phyloP scores from a whole-genome alignment of 2,113 vertebrate species.

The Grus americana region DNA sequence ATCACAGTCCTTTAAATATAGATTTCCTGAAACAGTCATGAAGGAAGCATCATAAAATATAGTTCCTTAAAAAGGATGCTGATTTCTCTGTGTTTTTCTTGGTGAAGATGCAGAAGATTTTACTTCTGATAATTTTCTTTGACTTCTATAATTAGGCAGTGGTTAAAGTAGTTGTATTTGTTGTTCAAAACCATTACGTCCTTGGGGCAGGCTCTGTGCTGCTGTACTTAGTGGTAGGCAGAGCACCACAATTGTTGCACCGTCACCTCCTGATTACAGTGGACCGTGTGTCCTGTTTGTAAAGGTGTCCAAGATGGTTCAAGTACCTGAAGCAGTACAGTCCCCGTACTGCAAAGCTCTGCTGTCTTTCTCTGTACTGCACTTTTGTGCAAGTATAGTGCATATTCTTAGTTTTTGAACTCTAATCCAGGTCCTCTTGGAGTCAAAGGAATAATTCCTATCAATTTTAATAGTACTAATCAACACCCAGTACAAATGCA shows the following conservation, averaged over 20 bases:
- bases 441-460: not conserved
- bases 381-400: not conserved
- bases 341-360: not conserved
- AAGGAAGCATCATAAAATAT: conserved; percentile 19
- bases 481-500: not conserved
- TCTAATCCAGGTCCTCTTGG: not conserved
- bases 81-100: not conserved
- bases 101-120: not conserved
- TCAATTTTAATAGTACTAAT: not conserved
- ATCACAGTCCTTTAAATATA: conserved; percentile 33
- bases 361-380: not conserved
- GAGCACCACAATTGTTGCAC: not conserved
- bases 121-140: not conserved
- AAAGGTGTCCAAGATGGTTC: not conserved
- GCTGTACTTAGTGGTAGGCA: not conserved
- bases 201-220: not conserved
- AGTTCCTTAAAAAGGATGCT: not conserved
- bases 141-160: not conserved
- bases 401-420: not conserved
- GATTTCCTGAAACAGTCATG: conserved; percentile 62
- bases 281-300: not conserved
- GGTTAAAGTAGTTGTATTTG: not conserved
- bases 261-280: not conserved
- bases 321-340: not conserved
- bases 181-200: not conserved